These are phyloP conservation scores for Urocyon cinereoargenteus DNA, from an alignment of 2,797 vertebrate genomes.

Conservation along the genomic window DNA sequence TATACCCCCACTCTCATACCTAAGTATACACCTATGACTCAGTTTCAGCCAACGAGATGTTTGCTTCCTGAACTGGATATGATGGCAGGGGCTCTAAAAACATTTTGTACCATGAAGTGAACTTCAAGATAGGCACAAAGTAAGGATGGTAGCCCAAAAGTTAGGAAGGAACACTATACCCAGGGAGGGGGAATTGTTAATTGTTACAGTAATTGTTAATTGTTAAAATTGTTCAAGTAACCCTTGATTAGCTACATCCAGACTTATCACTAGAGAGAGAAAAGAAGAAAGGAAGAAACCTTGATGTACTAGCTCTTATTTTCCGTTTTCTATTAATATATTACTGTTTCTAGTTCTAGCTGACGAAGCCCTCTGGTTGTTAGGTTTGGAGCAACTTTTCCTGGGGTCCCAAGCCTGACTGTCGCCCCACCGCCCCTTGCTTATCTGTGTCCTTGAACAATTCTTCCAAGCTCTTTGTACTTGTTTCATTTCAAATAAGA, in stretches of 20 bases:
- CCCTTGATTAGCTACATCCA: not conserved
- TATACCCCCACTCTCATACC: not conserved
- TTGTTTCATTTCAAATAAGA: not conserved
- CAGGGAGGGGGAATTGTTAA: rapidly evolving
- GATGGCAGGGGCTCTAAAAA: not conserved
- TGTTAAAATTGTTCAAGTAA: not conserved
- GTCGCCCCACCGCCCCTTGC: not conserved
- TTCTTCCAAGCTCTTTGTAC: not conserved
- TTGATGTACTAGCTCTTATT: not conserved
- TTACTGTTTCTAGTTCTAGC: not conserved
- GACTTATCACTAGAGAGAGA: not conserved
- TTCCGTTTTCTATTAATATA: not conserved
- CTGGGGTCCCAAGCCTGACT: not conserved
- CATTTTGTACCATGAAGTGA: not conserved
- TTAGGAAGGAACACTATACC: not conserved
- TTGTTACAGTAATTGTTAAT: too few relatives aligned
- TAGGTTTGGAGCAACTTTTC: not conserved
- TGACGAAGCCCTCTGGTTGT: not conserved
- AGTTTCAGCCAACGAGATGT: not conserved
- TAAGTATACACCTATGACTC: not conserved
- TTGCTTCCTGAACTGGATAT: not conserved
- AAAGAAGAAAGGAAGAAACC: not conserved
- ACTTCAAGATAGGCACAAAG: not conserved
- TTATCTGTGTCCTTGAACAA: not conserved
- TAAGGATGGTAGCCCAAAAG: not conserved